These are phyloP conservation scores for Ophiodon elongatus DNA, from an alignment of 2,113 vertebrate genomes.

Conservation along the genomic window DNA sequence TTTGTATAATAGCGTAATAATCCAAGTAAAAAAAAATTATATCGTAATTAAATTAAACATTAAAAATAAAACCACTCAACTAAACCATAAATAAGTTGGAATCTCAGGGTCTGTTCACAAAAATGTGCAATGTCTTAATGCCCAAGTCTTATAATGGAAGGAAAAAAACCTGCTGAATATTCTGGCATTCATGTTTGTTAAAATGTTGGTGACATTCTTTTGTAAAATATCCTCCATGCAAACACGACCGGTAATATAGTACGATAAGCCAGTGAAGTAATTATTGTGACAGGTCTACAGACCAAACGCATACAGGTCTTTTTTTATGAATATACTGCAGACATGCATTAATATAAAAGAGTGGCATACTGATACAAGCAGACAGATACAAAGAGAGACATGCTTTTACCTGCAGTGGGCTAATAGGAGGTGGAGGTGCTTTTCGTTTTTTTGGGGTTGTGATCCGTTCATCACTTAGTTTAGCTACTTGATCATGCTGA, in stretches of 20 bases:
- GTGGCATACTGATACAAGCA: slow-evolving; percentile 45
- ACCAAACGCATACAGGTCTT: not conserved
- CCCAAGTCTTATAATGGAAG: not conserved
- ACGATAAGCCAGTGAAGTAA: not conserved
- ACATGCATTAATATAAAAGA: slow-evolving; percentile 45
- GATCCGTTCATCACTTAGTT: slow-evolving; percentile 97
- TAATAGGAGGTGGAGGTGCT: slow-evolving; percentile 98
- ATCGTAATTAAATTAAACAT: not conserved
- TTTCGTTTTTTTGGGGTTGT: slow-evolving; percentile 99
- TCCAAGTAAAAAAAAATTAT: not conserved
- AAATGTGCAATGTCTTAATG: not conserved
- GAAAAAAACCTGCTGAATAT: not conserved
- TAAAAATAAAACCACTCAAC: not conserved
- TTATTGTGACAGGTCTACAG: not conserved
- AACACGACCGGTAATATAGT: not conserved
- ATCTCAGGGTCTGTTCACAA: no score
- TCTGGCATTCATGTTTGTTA: not conserved
- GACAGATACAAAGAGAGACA: slow-evolving; percentile 43
- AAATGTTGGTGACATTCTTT: not conserved
- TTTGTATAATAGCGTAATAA: not conserved
- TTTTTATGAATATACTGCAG: slow-evolving; percentile 23
- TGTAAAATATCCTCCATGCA: not conserved
- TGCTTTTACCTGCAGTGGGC: slow-evolving; percentile 94
- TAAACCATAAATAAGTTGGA: not conserved
- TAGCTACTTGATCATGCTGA: slow-evolving; percentile 98